Evolutionary conservation across 2,113 vertebrate genomes (phyloP).

Genomic region (Periophthalmus modestus): DNA sequence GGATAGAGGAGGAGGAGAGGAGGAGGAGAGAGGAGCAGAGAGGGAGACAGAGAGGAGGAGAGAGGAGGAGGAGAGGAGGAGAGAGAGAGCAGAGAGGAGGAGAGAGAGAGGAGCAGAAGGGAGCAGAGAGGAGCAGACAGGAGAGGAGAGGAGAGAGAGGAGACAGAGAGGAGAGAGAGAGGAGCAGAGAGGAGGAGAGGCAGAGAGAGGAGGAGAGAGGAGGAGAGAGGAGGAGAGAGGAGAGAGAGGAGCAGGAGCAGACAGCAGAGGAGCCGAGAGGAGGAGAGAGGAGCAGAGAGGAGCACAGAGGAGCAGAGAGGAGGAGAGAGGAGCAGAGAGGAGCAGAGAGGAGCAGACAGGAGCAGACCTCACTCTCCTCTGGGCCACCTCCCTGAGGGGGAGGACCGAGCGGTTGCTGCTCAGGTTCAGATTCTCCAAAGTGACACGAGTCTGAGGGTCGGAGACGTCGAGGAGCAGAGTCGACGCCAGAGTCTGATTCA

Average conservation of each 20-base stretch:
- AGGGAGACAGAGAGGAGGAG: too few relatives aligned
- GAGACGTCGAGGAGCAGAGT: conserved; percentile 47
- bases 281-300: neutral
- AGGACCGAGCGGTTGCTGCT: conserved; percentile 1
- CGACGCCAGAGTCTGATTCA: neutral
- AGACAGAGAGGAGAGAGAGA: neutral
- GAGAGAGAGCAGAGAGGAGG: too few relatives aligned
- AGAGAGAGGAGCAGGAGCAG: too few relatives aligned
- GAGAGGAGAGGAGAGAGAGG: neutral
- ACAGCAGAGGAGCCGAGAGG: too few relatives aligned
- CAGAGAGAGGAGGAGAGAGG: too few relatives aligned
- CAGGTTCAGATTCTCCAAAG: conserved; percentile 48
- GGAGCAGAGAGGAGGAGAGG: conserved; percentile 31
- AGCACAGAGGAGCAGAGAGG: conserved; percentile 17
- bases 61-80: too few relatives aligned
- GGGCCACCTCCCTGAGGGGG: conserved; percentile 16
- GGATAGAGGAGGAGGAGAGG: too few relatives aligned
- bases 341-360: neutral
- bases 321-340: neutral
- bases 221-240: too few relatives aligned
- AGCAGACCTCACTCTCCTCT: conserved; percentile 46
- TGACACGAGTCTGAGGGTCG: conserved; percentile 40
- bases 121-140: conserved; percentile 15
- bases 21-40: too few relatives aligned
- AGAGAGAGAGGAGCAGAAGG: neutral